A percentile compares a stretch with the other conserved stretches of the same genome.
These are phyloP conservation scores for Diorhabda elongata DNA, from an alignment of 1,140 invertebrate genomes.

Conservation along the genomic window DNA sequence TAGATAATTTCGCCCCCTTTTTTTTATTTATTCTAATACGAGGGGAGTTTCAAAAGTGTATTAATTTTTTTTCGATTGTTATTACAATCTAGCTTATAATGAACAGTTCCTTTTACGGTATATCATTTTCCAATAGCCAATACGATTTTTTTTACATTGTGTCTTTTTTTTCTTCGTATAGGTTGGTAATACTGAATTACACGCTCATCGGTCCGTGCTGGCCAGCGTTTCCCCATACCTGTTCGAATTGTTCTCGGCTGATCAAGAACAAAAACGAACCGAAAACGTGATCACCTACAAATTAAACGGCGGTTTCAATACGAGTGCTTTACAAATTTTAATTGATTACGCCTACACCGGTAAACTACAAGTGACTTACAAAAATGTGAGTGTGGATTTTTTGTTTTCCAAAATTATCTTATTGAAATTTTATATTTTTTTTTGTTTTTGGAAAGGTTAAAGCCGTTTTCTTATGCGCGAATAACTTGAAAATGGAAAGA, in stretches of 20 bases:
- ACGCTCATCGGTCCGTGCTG: slow-evolving; percentile 71
- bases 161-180: slow-evolving; percentile 37
- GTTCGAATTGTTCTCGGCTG: slow-evolving; percentile 69
- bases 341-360: slow-evolving; percentile 79
- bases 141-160: slow-evolving; percentile 12
- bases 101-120: no score
- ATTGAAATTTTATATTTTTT: background rate
- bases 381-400: slow-evolving; percentile 36
- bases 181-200: slow-evolving; percentile 67
- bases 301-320: slow-evolving; percentile 64
- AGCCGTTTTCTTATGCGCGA: slow-evolving; percentile 70
- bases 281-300: slow-evolving; percentile 58
- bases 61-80: no score
- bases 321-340: slow-evolving; percentile 64
- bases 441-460: slow-evolving; percentile 53
- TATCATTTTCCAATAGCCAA: no score
- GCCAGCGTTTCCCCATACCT: slow-evolving; percentile 73
- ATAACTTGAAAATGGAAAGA: slow-evolving; percentile 67
- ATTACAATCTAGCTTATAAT: no score
- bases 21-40: no score
- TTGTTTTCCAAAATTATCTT: background rate
- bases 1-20: no score
- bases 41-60: no score
- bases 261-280: slow-evolving; percentile 52
- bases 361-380: slow-evolving; percentile 47